Conservation (phyloP, 2,113 vertebrate species). For the Oryzias javanicus region DNA sequence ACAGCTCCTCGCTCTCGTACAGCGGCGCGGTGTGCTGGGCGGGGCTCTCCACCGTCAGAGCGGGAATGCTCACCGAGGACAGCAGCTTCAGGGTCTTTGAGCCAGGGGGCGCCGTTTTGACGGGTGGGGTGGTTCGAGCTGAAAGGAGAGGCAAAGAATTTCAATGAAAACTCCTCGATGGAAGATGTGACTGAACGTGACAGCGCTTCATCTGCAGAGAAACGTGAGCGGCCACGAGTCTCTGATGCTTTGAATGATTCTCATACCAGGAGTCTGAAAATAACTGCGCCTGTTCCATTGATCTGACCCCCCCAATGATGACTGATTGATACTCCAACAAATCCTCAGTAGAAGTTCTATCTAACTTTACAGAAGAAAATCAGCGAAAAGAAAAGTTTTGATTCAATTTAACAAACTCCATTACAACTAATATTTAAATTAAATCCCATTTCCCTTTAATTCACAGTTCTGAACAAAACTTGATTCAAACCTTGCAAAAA, state of each 20-base stretch:
- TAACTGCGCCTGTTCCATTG: conserved; percentile 21
- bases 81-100: conserved; percentile 84
- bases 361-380: no score
- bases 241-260: conserved; percentile 20
- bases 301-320: background rate
- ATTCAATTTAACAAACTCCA: no score
- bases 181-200: no score
- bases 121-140: conserved; percentile 72
- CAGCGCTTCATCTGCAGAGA: no score
- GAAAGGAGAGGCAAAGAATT: background rate
- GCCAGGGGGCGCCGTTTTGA: conserved; percentile 81
- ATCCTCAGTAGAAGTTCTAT: no score
- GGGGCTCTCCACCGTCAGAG: conserved; percentile 76
- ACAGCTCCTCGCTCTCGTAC: conserved; percentile 80
- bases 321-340: no score
- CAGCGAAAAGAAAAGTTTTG: no score
- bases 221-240: background rate
- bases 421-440: no score
- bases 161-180: no score
- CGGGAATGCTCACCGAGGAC: conserved; percentile 85
- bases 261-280: conserved; percentile 59
- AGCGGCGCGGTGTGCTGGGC: conserved; percentile 76
- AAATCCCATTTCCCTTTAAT: no score
- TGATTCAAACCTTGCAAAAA: no score
- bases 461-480: no score